phyloP scores from a whole-genome alignment of 2,113 vertebrate genomes.

The Lepus timidus region DNA sequence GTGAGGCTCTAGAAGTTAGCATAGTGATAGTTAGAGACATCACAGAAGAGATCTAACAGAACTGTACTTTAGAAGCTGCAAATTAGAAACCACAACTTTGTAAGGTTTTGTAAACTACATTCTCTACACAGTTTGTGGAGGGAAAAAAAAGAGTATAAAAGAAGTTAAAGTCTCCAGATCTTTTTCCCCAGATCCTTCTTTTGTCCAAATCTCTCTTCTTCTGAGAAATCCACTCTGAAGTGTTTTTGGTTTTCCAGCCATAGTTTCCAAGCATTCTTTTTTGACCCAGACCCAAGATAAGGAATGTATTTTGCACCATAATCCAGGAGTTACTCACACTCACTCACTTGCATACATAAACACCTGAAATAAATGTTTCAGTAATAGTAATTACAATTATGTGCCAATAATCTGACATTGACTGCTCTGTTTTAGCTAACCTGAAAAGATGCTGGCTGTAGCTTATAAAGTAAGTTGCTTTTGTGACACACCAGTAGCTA shows the following conservation, averaged over 20 bases:
- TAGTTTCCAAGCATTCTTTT: conserved; percentile 37
- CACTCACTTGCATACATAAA: not conserved
- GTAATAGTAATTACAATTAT: conserved; percentile 37
- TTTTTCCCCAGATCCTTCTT: not conserved
- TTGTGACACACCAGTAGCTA: not conserved
- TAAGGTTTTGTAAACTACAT: not conserved
- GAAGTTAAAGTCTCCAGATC: not conserved
- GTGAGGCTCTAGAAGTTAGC: not conserved
- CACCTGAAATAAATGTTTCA: conserved; percentile 30
- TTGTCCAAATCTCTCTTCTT: not conserved
- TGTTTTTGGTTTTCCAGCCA: conserved; percentile 19
- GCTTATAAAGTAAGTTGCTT: conserved; percentile 3
- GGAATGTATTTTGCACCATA: conserved; percentile 48
- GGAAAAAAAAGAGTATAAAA: not conserved
- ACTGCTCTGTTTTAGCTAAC: not conserved
- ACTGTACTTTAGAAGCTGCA: not conserved
- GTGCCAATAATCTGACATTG: not conserved
- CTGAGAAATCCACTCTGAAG: not conserved
- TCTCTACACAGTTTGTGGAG: not conserved
- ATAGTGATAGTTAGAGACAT: not conserved
- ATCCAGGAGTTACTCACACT: not conserved
- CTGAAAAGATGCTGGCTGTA: not conserved
- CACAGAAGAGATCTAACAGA: not conserved
- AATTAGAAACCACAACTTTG: not conserved
- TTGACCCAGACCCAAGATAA: not conserved